These are phyloP conservation scores for Cheumatopsyche charites DNA, from an alignment of 1,140 invertebrate genomes.

Conservation along the genomic window DNA sequence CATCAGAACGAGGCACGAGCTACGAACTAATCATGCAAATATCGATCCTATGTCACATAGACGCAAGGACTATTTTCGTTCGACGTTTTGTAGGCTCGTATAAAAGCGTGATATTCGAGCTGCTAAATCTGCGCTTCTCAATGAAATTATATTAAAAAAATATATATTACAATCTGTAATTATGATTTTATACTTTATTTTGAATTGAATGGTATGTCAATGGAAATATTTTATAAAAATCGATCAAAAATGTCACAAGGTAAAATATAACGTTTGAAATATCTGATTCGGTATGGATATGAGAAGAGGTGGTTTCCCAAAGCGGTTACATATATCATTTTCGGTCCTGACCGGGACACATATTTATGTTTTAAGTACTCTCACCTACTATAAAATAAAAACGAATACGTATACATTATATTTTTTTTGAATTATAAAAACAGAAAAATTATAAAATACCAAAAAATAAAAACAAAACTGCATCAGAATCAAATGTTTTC, in stretches of 20 bases:
- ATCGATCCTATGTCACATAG: background rate
- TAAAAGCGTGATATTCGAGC: background rate
- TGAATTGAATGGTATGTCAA: too few relatives aligned
- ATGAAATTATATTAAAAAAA: background rate
- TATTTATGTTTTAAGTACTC: conserved; percentile 31
- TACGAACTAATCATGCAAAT: background rate
- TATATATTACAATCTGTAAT: too few relatives aligned
- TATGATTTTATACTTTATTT: too few relatives aligned
- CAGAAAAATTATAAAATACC: background rate
- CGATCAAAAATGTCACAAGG: too few relatives aligned
- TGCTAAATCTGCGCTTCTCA: background rate
- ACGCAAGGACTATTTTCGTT: background rate
- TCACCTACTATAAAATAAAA: conserved; percentile 20
- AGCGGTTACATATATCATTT: conserved; percentile 31
- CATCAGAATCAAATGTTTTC: too few relatives aligned
- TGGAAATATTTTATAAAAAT: too few relatives aligned
- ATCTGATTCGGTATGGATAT: conserved; percentile 20
- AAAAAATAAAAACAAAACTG: background rate
- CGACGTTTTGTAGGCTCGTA: background rate
- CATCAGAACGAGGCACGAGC: conserved; percentile 35
- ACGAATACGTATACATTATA: background rate
- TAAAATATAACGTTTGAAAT: conserved; percentile 19
- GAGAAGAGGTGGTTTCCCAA: conserved; percentile 29
- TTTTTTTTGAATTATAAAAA: too few relatives aligned
- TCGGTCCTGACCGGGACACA: conserved; percentile 20